phyloP scores from a whole-genome alignment of 2,113 vertebrate species.

The Desmodus rotundus region DNA sequence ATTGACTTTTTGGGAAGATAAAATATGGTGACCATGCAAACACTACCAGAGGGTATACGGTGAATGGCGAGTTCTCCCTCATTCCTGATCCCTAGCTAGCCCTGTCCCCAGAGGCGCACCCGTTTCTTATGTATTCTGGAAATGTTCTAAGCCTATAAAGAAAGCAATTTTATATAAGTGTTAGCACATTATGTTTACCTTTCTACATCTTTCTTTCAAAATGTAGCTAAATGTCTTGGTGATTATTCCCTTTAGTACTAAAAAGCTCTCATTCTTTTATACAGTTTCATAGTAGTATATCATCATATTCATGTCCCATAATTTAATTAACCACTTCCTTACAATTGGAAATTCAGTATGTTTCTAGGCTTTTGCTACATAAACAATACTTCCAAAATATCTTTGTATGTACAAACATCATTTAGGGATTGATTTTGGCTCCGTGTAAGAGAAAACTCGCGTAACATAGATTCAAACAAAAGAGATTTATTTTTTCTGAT shows the following conservation, averaged over 20 bases:
- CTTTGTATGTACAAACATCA: background rate
- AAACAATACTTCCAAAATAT: background rate
- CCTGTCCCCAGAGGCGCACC: background rate
- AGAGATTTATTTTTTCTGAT: background rate
- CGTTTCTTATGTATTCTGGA: background rate
- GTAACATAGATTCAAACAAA: background rate
- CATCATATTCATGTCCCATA: background rate
- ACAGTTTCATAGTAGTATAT: background rate
- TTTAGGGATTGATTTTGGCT: slow-evolving; percentile 17
- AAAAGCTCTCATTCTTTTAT: background rate
- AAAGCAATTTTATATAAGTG: background rate
- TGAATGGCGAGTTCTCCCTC: background rate
- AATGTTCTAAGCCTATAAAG: background rate
- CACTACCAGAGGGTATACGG: background rate
- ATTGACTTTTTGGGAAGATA: background rate
- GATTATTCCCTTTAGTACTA: background rate
- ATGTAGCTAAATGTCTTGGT: background rate
- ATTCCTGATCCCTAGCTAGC: background rate
- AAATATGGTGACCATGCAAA: background rate
- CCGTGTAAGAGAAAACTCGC: background rate
- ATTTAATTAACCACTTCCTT: background rate
- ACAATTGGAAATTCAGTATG: background rate
- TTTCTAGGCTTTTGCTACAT: background rate
- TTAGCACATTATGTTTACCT: background rate
- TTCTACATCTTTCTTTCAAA: slow-evolving; percentile 38